A percentile compares a stretch with the other conserved stretches of the same genome.
phyloP scores from a whole-genome alignment of 2,888 invertebrate genomes.

The Drosophila borealis region DNA sequence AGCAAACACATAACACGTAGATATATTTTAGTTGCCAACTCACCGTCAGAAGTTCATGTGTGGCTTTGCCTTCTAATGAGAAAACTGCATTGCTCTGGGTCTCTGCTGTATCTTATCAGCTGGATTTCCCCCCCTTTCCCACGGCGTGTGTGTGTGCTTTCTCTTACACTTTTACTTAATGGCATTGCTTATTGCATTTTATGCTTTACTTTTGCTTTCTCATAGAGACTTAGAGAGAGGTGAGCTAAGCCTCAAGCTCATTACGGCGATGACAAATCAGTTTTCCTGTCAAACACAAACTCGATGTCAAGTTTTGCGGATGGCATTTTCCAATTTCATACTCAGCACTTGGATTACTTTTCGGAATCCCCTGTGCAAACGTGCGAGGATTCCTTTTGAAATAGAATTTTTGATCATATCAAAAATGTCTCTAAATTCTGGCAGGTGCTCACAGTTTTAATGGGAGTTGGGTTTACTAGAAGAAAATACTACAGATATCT shows the following conservation, averaged over 20 bases:
- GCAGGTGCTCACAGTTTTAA: conserved; percentile 9
- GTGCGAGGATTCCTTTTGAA: conserved; percentile 32
- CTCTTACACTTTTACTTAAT: conserved; percentile 70
- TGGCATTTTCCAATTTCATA: conserved; percentile 74
- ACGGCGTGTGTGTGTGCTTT: conserved; percentile 11
- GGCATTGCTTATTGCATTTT: conserved; percentile 73
- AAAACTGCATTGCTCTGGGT: conserved; percentile 56
- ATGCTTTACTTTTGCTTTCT: conserved; percentile 74
- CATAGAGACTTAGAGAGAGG: conserved; percentile 54
- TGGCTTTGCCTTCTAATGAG: conserved; percentile 64
- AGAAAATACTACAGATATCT: too few species aligned
- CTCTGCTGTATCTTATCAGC: conserved; percentile 11
- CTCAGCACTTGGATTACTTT: conserved; percentile 42
- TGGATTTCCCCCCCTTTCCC: neutral
- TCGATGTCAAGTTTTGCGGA: conserved; percentile 69
- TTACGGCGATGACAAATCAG: conserved; percentile 79
- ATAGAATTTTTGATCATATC: conserved; percentile 16
- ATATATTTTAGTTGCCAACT: conserved; percentile 57
- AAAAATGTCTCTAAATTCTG: conserved; percentile 5
- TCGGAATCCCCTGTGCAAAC: conserved; percentile 23
- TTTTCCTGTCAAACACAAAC: conserved; percentile 74
- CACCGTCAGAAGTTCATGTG: conserved; percentile 49
- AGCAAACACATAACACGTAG: conserved; percentile 34
- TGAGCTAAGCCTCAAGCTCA: conserved; percentile 68
- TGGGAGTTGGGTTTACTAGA: neutral